phyloP scores from a whole-genome alignment of 2,888 invertebrate genomes.

The Tiphia femorata region DNA sequence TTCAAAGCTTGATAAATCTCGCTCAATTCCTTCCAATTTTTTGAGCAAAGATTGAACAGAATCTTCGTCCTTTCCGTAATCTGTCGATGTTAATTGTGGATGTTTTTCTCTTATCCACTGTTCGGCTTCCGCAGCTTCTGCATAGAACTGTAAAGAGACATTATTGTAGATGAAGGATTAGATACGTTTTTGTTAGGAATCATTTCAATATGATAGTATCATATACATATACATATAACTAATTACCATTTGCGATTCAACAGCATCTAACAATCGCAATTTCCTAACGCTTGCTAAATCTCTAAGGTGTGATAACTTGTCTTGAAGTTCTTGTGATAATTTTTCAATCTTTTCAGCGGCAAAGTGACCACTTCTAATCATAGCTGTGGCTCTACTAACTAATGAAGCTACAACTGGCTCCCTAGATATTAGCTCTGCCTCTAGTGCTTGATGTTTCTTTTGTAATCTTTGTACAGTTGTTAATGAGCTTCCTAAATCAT shows the following conservation, averaged over 20 bases:
- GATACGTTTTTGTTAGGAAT: background rate
- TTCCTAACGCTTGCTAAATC: conserved; percentile 82
- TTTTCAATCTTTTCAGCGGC: conserved; percentile 81
- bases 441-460: conserved; percentile 93
- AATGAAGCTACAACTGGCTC: conserved; percentile 87
- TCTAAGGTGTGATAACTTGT: conserved; percentile 78
- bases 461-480: conserved; percentile 88
- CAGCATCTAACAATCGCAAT: conserved; percentile 81
- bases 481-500: conserved; percentile 77
- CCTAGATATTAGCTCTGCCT: conserved; percentile 88
- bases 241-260: conserved; percentile 84
- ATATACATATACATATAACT: background rate
- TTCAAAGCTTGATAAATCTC: conserved; percentile 87
- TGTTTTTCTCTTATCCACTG: conserved; percentile 93
- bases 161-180: background rate
- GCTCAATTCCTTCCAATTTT: conserved; percentile 84
- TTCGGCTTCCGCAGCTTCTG: conserved; percentile 91
- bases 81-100: conserved; percentile 79
- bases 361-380: conserved; percentile 89
- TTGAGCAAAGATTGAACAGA: conserved; percentile 87
- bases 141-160: conserved; percentile 78
- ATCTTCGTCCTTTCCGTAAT: conserved; percentile 94
- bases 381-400: conserved; percentile 80
- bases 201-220: background rate
- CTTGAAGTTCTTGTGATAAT: conserved; percentile 77